phyloP scores from a whole-genome alignment of 2,888 invertebrate species.

The Drosophila robusta region DNA sequence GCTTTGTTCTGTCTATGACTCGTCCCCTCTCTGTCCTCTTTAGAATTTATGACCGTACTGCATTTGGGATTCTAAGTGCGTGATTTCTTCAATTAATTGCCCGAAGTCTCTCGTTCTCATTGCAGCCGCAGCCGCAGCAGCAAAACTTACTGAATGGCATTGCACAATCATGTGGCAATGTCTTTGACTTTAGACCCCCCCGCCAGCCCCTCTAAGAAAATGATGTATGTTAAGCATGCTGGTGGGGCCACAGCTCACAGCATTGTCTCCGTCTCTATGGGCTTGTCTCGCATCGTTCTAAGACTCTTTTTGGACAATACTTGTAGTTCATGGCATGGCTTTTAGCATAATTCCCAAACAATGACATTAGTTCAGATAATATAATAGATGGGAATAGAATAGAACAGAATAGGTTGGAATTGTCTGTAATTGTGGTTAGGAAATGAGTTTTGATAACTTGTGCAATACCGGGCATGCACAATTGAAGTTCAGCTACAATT shows the following conservation, averaged over 20 bases:
- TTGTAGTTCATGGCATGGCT: constrained; percentile 39
- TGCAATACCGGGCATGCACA: constrained; percentile 27
- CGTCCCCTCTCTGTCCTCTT: constrained; percentile 2
- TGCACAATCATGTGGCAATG: constrained; percentile 62
- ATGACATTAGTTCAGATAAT: constrained; percentile 63
- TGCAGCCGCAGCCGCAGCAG: constrained; percentile 47
- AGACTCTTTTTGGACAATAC: constrained; percentile 50
- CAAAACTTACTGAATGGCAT: constrained; percentile 32
- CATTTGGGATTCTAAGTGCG: constrained; percentile 66
- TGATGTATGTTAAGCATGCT: constrained; percentile 40
- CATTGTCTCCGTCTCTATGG: constrained; percentile 51
- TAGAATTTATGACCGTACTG: constrained; percentile 48
- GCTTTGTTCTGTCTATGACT: constrained; percentile 29
- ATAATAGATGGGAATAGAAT: constrained; percentile 23
- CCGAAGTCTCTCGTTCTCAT: constrained; percentile 39
- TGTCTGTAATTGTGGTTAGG: constrained; percentile 45
- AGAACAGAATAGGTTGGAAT: constrained; percentile 34
- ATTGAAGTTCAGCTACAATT: constrained; percentile 6
- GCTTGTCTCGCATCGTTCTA: constrained; percentile 5
- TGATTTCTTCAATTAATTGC: constrained; percentile 79
- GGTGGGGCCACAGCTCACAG: constrained; percentile 44
- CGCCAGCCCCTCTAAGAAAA: constrained; percentile 4
- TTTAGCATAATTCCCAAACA: constrained; percentile 70
- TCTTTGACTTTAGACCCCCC: neutral
- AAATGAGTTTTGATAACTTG: constrained; percentile 40